Evolutionary conservation across 1,140 invertebrate species (phyloP).

Genomic region (Bombus cullumanus): DNA sequence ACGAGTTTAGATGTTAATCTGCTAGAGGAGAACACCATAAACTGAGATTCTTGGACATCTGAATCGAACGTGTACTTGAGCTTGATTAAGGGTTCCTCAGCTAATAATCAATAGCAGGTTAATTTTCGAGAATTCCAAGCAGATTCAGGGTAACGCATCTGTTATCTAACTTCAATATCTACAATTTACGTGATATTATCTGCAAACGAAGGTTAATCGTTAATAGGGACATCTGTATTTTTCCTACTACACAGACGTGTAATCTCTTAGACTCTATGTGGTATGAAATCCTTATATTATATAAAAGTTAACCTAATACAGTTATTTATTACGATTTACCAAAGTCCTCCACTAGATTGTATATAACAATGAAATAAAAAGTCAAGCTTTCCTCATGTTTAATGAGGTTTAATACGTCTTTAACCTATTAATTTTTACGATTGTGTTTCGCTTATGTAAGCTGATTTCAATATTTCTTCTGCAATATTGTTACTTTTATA

Average conservation of each 20-base stretch:
- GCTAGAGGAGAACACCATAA: background rate
- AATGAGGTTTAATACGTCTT: too few relatives aligned
- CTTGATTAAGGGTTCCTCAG: slow-evolving; percentile 14
- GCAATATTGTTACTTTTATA: too few relatives aligned
- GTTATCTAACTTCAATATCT: background rate
- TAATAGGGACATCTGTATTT: background rate
- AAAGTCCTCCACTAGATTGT: too few relatives aligned
- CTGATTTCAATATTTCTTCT: too few relatives aligned
- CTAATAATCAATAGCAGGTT: slow-evolving; percentile 2
- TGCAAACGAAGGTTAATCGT: background rate
- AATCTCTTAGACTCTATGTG: too few relatives aligned
- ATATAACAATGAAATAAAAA: too few relatives aligned
- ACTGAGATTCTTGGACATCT: slow-evolving; percentile 14
- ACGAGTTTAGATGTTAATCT: background rate
- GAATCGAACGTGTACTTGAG: slow-evolving; percentile 11
- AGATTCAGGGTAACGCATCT: background rate
- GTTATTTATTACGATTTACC: too few relatives aligned
- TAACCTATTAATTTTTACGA: too few relatives aligned
- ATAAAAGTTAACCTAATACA: too few relatives aligned
- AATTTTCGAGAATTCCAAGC: slow-evolving; percentile 18
- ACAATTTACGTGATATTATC: background rate
- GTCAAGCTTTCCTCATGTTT: too few relatives aligned
- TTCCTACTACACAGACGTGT: background rate
- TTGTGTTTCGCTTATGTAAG: too few relatives aligned
- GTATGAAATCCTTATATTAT: too few relatives aligned